Percentiles rank a stretch among this genome's conserved stretches.
phyloP scores from a whole-genome alignment of 2,888 invertebrate genomes.

The Lithophane ornitopus region DNA sequence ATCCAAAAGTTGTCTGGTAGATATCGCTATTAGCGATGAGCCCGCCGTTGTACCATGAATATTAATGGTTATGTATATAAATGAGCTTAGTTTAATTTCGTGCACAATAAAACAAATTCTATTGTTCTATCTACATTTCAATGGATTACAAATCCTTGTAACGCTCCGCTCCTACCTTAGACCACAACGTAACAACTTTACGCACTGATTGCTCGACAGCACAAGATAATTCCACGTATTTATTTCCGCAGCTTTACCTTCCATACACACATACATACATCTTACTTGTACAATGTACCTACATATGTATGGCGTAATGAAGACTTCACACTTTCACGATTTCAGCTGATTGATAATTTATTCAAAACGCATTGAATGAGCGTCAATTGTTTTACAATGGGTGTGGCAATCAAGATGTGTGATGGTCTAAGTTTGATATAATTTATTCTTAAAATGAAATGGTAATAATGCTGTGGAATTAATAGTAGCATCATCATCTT shows the following conservation, averaged over 20 bases:
- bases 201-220: conserved; percentile 76
- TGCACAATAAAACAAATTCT: no score
- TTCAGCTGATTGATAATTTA: conserved; percentile 59
- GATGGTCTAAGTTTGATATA: background rate
- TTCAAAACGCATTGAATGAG: conserved; percentile 41
- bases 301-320: conserved; percentile 68
- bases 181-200: conserved; percentile 72
- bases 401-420: conserved; percentile 25
- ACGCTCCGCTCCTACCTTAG: conserved; percentile 37
- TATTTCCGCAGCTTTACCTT: conserved; percentile 71
- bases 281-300: conserved; percentile 41
- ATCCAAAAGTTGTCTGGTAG: background rate
- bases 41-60: background rate
- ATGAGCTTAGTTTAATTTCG: background rate
- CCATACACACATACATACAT: conserved; percentile 60
- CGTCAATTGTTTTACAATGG: conserved; percentile 37
- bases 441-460: conserved; percentile 11
- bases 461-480: no score
- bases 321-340: conserved; percentile 79
- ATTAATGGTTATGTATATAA: background rate
- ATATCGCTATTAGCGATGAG: background rate
- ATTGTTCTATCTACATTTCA: background rate
- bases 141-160: background rate
- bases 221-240: conserved; percentile 66
- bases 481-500: no score